These are phyloP conservation scores for Asbolus verrucosus DNA, from an alignment of 1,140 invertebrate species.

Conservation along the genomic window DNA sequence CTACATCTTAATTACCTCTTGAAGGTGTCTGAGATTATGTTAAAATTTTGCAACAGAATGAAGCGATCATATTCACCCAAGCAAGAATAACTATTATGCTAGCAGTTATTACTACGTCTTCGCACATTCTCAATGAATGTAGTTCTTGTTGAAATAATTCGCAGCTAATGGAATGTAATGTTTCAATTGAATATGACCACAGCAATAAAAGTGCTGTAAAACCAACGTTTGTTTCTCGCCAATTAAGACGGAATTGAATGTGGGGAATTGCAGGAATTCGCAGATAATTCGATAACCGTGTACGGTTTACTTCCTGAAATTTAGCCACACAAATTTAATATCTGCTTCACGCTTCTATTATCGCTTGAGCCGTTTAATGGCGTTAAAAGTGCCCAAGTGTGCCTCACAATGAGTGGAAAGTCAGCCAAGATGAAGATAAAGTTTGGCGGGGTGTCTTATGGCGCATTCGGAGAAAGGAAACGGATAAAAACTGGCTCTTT, in stretches of 20 bases:
- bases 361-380: neutral
- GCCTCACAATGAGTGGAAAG: neutral
- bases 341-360: slow-evolving; percentile 9
- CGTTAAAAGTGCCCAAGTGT: no score
- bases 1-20: slow-evolving; percentile 10
- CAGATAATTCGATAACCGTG: slow-evolving; percentile 15
- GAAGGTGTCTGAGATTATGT: neutral
- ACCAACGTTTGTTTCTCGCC: no score
- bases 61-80: slow-evolving; percentile 27
- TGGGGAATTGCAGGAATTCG: no score
- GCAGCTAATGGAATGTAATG: slow-evolving; percentile 26
- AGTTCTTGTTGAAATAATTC: slow-evolving; percentile 31
- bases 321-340: neutral
- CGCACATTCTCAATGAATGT: neutral
- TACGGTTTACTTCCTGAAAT: slow-evolving; percentile 10
- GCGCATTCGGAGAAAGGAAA: neutral
- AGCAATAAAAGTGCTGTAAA: neutral
- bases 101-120: slow-evolving; percentile 26
- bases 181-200: slow-evolving; percentile 1
- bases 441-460: slow-evolving; percentile 4
- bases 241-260: no score
- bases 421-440: slow-evolving; percentile 31
- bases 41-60: slow-evolving; percentile 27
- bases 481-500: no score
- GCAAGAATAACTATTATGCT: slow-evolving; percentile 35